Evolutionary conservation across 2,888 invertebrate species (phyloP).

Genomic region (Oxystoma pomonae): DNA sequence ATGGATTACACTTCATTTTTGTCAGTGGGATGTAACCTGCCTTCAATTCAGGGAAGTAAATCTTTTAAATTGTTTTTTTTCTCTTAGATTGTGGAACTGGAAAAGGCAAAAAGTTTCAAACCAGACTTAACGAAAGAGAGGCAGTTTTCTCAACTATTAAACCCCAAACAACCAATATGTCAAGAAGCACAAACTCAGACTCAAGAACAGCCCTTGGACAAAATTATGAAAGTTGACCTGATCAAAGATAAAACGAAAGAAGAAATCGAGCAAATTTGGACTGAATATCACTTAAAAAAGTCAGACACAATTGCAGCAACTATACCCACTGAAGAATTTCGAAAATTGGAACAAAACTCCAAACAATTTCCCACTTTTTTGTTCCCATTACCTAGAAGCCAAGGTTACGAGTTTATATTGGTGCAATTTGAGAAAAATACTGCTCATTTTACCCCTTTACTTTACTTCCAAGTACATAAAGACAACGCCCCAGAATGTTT

Average conservation of each 20-base stretch:
- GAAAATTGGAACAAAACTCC: constrained; percentile 56
- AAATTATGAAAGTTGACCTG: constrained; percentile 75
- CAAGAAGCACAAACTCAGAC: constrained; percentile 19
- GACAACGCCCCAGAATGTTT: constrained; percentile 88
- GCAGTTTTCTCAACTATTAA: constrained; percentile 59
- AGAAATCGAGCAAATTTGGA: constrained; percentile 76
- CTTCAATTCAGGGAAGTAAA: too few species aligned
- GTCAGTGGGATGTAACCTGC: too few species aligned
- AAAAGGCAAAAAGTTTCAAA: constrained; percentile 45
- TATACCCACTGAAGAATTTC: constrained; percentile 57
- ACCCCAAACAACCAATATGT: constrained; percentile 55
- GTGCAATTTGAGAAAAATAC: constrained; percentile 67
- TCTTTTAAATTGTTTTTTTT: background rate
- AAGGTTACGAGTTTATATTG: constrained; percentile 85
- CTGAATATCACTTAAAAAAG: constrained; percentile 73
- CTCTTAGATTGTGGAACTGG: constrained; percentile 49
- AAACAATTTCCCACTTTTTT: constrained; percentile 66
- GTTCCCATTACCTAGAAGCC: constrained; percentile 73
- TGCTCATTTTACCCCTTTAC: constrained; percentile 78
- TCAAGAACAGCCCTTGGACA: constrained; percentile 53
- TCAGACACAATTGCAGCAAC: constrained; percentile 61
- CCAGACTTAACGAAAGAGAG: constrained; percentile 47
- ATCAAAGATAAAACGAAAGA: constrained; percentile 64
- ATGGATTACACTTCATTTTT: too few species aligned
- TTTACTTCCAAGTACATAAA: constrained; percentile 82